These are phyloP conservation scores for Heliothis subflexa DNA, from an alignment of 1,140 invertebrate genomes.

Conservation along the genomic window DNA sequence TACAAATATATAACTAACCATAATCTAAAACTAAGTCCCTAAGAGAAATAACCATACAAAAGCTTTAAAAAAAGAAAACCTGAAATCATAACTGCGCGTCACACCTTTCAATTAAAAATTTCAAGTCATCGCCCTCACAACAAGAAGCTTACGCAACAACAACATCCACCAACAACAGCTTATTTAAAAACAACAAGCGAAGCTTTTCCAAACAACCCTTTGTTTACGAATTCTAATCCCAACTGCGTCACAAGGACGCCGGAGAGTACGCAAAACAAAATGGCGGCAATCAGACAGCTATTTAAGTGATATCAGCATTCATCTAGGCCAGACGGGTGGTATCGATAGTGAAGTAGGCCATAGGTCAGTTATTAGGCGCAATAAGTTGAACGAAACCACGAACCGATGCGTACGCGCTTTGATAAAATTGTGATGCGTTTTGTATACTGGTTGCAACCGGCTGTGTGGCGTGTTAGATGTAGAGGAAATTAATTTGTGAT, in stretches of 20 bases:
- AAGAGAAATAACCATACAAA: too few relatives aligned
- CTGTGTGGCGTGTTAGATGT: slow-evolving; percentile 13
- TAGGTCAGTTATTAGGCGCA: slow-evolving; percentile 74
- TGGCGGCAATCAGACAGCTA: slow-evolving; percentile 29
- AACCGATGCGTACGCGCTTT: slow-evolving; percentile 16
- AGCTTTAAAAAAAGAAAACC: too few relatives aligned
- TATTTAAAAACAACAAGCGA: not conserved
- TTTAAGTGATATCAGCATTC: slow-evolving; percentile 49
- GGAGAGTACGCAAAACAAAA: slow-evolving; percentile 8
- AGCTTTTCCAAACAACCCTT: not conserved
- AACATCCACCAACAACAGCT: not conserved
- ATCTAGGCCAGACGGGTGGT: slow-evolving; percentile 70
- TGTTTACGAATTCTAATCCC: not conserved
- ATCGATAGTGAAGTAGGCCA: slow-evolving; percentile 69
- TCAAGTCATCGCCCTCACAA: not conserved
- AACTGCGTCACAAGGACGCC: slow-evolving; percentile 27
- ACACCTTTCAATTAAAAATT: not conserved
- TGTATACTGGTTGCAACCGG: slow-evolving; percentile 11
- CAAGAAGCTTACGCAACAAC: slow-evolving; percentile 13
- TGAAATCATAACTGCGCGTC: too few relatives aligned
- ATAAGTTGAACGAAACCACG: slow-evolving; percentile 51
- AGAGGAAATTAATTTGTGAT: slow-evolving; percentile 37
- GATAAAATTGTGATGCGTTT: slow-evolving; percentile 40
- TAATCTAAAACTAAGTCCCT: too few relatives aligned
- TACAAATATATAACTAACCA: too few relatives aligned